Conservation (phyloP, 2,113 vertebrate species). For the Dissostichus mawsoni region DNA sequence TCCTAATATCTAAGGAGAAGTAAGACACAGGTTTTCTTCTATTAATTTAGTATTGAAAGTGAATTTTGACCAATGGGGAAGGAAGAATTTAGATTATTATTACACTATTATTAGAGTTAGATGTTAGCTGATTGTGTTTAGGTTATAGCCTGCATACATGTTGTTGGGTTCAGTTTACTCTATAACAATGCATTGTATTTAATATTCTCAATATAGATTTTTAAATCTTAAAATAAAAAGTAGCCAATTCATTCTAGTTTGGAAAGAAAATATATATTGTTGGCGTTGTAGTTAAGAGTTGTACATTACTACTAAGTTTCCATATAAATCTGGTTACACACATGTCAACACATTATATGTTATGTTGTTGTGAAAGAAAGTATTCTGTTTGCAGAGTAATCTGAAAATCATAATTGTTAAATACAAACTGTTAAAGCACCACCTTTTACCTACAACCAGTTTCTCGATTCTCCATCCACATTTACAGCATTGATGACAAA, state of each 20-base stretch:
- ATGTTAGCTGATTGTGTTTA: too few species aligned
- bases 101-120: too few species aligned
- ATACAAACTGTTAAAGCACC: neutral
- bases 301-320: neutral
- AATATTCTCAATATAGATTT: neutral
- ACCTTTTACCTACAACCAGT: neutral
- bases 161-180: neutral
- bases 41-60: neutral
- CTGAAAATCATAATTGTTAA: neutral
- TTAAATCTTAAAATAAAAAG: too few species aligned
- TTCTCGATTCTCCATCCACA: neutral
- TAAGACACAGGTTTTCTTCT: neutral
- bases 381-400: neutral
- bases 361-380: neutral
- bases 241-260: too few species aligned
- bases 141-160: too few species aligned
- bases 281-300: neutral
- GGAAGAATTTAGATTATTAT: neutral
- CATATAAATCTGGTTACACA: neutral
- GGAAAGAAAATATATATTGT: too few species aligned
- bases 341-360: too few species aligned
- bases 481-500: conserved; percentile 1
- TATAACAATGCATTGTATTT: neutral
- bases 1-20: neutral
- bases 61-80: neutral